Conservation (phyloP, 2,797 vertebrate genomes). For the Micromesistius poutassou region DNA sequence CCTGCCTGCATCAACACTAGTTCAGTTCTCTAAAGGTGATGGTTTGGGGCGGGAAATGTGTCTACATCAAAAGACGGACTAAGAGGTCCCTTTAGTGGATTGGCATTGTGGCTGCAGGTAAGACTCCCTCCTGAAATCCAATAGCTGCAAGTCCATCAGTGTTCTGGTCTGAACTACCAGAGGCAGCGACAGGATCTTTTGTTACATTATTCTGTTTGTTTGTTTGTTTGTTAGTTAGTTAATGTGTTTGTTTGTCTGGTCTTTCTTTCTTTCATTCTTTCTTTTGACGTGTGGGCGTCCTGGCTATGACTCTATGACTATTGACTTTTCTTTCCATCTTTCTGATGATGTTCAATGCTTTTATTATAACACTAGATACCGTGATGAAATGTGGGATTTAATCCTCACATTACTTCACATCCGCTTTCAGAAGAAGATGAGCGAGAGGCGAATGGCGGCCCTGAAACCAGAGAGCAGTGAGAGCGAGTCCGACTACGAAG, state of each 20-base stretch:
- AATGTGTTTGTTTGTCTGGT: background rate
- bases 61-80: background rate
- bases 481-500: slow-evolving; percentile 79
- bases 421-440: slow-evolving; percentile 73
- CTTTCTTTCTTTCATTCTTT: background rate
- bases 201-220: background rate
- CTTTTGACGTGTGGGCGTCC: background rate
- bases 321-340: background rate
- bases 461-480: slow-evolving; percentile 70
- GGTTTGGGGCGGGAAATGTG: background rate
- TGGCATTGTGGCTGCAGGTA: background rate
- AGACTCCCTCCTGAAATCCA: background rate
- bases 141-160: background rate
- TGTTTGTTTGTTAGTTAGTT: background rate
- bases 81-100: background rate
- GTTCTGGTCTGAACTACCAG: background rate
- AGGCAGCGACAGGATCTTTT: background rate
- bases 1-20: background rate
- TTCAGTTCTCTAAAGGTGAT: background rate
- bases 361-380: too few relatives aligned
- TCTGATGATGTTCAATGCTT: background rate
- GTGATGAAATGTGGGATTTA: background rate
- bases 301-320: background rate
- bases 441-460: slow-evolving; percentile 73
- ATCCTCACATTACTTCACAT: background rate